Evolutionary conservation across 2,113 vertebrate species (phyloP), one percentile per base, ranked within the genome.

Genomic region (Melanerpes formicivorus): DNA sequence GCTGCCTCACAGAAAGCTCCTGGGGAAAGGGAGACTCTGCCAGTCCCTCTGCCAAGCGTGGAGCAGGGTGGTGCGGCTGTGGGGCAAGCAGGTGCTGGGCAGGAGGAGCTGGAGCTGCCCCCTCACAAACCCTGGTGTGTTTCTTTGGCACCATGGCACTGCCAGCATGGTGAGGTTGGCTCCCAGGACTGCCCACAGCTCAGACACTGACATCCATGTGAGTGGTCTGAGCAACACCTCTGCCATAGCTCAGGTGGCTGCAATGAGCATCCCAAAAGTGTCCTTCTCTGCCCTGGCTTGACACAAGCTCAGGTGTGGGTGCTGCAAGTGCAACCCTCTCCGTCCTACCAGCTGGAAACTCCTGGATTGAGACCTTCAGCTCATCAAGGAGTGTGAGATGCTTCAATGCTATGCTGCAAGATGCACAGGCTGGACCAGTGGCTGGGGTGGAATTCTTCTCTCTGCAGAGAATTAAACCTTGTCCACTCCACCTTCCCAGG

Each of bases 151-250:
- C 77, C 2, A 10, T 2, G 59, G 21, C 3, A 17, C 55, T 72
- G 54, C 10, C 72, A 6, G 32, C 0, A 2, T 12, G 40, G 8
- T 3, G 27, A 34, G 48, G 44, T 26, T 34, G 58, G 8, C 8
- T 46, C 44, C 29, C 66, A 66, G 75, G 62, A 18, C 30, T 23
- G 52, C 18, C 54, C 2, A 1, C 21, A 23, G 14, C 17, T 52
- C 4, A 0, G 11, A 7, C 3, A 46, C 5, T 21, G 15, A 3
- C 12, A 2, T 4, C 50, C 2, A 1, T 50, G 46, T 26, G 9
- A 19, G 37, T 1, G 14, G 32, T 16, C 32, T 4, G 1, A 25
- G 29, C 27, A 58, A 30, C 13, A 10, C 13, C 30, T 18, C 15
- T 4, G 17, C 18, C 4, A 0, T 2, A 5, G 17, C 15, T 34